phyloP scores from a whole-genome alignment of 2,797 vertebrate genomes.

The Tinamus major region DNA sequence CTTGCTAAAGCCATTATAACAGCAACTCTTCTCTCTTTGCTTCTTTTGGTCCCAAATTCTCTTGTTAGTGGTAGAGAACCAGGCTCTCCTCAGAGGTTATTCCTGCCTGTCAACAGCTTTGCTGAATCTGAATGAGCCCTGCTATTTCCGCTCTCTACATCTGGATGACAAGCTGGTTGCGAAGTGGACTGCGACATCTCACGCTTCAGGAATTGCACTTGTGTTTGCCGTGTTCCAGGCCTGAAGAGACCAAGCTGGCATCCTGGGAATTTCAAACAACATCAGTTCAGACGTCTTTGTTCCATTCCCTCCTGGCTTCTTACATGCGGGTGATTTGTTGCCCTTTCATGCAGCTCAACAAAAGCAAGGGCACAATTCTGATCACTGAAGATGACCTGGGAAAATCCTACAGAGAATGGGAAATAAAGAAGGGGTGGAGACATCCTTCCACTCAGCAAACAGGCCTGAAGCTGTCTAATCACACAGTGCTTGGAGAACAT shows the following conservation, averaged over 20 bases:
- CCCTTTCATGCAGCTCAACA: neutral
- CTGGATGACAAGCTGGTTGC: neutral
- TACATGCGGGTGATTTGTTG: neutral
- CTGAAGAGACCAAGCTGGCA: slow-evolving; percentile 4
- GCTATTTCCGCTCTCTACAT: neutral
- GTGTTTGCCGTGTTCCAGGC: slow-evolving; percentile 1
- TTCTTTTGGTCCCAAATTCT: neutral
- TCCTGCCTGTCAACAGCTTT: neutral
- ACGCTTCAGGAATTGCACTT: neutral
- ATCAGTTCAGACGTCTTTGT: neutral
- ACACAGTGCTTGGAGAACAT: neutral
- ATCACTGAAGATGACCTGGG: neutral
- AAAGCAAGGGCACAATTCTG: neutral
- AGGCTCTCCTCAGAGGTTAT: neutral
- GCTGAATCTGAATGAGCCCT: neutral
- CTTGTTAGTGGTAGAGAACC: neutral
- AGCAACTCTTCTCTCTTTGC: neutral
- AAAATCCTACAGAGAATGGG: neutral
- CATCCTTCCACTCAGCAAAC: neutral
- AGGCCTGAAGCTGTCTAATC: neutral
- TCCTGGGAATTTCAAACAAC: slow-evolving; percentile 32
- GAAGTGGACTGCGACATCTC: slow-evolving; percentile 5
- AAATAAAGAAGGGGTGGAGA: neutral
- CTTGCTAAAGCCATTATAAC: neutral
- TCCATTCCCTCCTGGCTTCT: neutral